Base-by-base conservation (phyloP, 2,113 vertebrate species). In the Thamnophis sirtalis region DNA sequence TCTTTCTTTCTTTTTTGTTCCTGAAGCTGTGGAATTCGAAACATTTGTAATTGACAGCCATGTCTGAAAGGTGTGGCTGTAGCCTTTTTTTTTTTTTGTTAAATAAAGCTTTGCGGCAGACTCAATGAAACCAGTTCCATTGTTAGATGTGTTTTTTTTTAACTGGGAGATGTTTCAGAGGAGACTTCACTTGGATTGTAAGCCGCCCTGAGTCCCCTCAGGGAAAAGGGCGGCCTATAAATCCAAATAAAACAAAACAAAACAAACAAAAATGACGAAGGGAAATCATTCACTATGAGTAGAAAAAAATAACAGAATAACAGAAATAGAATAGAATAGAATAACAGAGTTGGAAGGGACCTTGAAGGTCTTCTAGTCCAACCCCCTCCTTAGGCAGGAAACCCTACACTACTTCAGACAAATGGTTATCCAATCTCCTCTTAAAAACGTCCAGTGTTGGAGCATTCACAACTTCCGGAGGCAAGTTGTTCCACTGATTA, bases 71-170 rank as follows among this genome's bases (percentile, higher is more conserved):
- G 95, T 90, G 95, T 6, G 88, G 68, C 93, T 86, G 92, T 95
- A 95, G 89, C 94, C 93, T 95, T 95, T 93, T 94, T 93, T 28
- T 13, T 93, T 93, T 80, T 21, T 94, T 95, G 93, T 96, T 97
- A 96, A 97, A 97, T 97, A 98, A 97, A 97, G 92, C 92, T 93
- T 92, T 96, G 22, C 93, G 93, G 91, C 94, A 96, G 92, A 97
- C 43, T 95, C 93, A 60, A 26, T 84, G 91, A 93, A 94, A 92
- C 87, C 54, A 49, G n/a, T 93, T 95, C 3, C 3, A 3, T 5
- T 17, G 9, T 80, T 80, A 43, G 3, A 80, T 9, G 73, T 68
- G 7, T 63, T 3, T 26, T 22, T 22, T 93, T 91, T 92, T 89
- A 19, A 93, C 58, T 43, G 84, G 53, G 89, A 24, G 6, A 93